Evolutionary conservation across 2,888 invertebrate genomes (phyloP).

Genomic region (Tipula unca): DNA sequence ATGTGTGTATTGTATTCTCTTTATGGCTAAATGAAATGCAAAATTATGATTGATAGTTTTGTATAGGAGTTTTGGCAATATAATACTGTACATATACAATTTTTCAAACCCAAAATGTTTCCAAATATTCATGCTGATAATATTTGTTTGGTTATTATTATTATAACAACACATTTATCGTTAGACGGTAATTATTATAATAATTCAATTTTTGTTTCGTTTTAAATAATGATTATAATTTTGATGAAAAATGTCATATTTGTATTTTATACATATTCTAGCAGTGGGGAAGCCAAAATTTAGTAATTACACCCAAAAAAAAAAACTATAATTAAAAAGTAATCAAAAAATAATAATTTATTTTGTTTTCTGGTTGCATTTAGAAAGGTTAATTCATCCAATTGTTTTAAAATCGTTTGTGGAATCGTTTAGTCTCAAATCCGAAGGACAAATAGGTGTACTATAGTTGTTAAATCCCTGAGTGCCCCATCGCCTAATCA

Average conservation of each 20-base stretch:
- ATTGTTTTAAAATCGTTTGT: not conserved
- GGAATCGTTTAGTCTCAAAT: not conserved
- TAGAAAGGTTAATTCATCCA: not conserved
- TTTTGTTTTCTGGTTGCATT: not conserved
- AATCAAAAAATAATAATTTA: not conserved
- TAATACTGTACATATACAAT: not conserved
- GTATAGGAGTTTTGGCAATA: not conserved
- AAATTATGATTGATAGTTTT: slow-evolving; percentile 1
- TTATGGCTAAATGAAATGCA: not conserved
- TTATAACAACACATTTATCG: not conserved
- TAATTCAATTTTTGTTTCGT: not conserved
- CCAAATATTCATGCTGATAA: not conserved
- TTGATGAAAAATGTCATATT: not conserved
- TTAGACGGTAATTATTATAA: not conserved
- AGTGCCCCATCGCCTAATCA: no score
- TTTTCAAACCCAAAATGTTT: not conserved
- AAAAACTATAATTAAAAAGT: not conserved
- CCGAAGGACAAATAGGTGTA: not conserved
- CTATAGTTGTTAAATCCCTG: no score
- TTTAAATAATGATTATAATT: not conserved
- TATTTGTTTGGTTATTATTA: not conserved
- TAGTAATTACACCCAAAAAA: not conserved
- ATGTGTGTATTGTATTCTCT: not conserved
- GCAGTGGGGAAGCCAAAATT: not conserved
- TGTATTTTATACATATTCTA: not conserved